Evolutionary conservation across 2,888 invertebrate genomes (phyloP), one percentile per base, ranked within the genome.

Genomic region (Sicus ferrugineus): DNA sequence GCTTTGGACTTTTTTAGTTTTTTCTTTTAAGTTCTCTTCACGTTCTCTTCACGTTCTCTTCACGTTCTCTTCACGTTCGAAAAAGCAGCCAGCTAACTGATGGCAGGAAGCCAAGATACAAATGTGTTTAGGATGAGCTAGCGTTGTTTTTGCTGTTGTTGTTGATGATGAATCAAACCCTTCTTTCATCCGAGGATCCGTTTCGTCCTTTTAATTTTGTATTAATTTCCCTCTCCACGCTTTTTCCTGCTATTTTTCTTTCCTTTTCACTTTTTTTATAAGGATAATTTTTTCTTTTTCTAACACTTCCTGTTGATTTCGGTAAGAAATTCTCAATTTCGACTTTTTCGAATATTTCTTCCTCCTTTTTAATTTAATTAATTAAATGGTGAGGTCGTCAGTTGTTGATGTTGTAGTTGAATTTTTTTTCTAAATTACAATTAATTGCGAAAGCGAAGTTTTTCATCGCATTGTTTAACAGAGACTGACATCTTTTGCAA

Each of bases 311-410:
- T 64, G 16, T 64, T 65, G 34, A 54, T 54, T 65, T 52, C 34
- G 58, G 31, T 67, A 58, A 42, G 34, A 67, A 67, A 59, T 31
- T 59, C 46, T 54, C 21, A 42, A 42, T 65, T 54, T 59, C 59
- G 48, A 46, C 48, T 31, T 67, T 59, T 67, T 46, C 30, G 46
- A 26, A 19, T 28, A 38, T 66, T 42, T 56, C 38, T 19, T 31
- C 34, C 21, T 56, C 42, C 42, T 42, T 42, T n/a, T 42, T 42
- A 14, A 16, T 42, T 14, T 42, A n/a, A 42, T n/a, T 42, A 42
- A 42, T 42, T 46, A 19, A 64, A 65, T 38, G n/a, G 65, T 38
- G 38, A 65, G 54, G 65, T 65, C 54, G 34, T n/a, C 26, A 26
- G 26, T 62, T 42, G n/a, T 62, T 62, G n/a, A 34, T 59, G 59